Base-by-base conservation (phyloP, 2,113 vertebrate species). In the Setophaga petechia region DNA sequence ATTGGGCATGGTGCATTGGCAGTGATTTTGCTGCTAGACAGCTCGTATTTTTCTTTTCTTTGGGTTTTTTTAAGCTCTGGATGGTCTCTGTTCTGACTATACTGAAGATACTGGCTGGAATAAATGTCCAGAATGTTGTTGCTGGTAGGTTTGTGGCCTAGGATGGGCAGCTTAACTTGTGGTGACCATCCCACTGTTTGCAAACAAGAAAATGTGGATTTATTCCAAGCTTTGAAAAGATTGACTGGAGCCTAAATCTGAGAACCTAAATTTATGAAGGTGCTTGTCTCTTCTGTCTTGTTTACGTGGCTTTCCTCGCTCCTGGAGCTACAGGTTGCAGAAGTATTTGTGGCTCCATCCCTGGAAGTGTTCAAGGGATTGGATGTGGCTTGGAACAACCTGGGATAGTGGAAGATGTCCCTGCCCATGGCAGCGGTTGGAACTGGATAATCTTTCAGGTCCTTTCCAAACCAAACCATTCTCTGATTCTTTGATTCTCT, bases 1-100 rank as follows among this genome's bases (percentile, higher is more conserved):
- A 28, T 24, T 61, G 25, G 47, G 12, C 19, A 25, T n/a, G 52
- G 28, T 52, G 51, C 39, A 46, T 14, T 71, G 63, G 12, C 46
- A 68, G 37, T 10, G 28, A 41, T 3, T 91, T 75, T 0, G 0
- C 18, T 47, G 27, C 5, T 39, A 55, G 47, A 49, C 1, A 12
- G 43, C 24, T 49, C 20, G 1, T 19, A 28, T 39, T 77, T 87
- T 47, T 2, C 5, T 86, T 63, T 15, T 5, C 7, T 88, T n/a
- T 8, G 23, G 7, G 4, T 6, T 71, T 62, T 9, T 82, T 78
- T 63, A 17, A 46, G 1, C 3, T 18, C 19, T 74, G 20, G 1
- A 6, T 55, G 16, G 23, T 51, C 9, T 81, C 47, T 84, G 2
- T 63, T 85, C 37, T 65, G 66, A n/a, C 15, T 93, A 1, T 37